Evolutionary conservation across 1,140 invertebrate genomes (phyloP).

Genomic region (Ooceraea biroi): DNA sequence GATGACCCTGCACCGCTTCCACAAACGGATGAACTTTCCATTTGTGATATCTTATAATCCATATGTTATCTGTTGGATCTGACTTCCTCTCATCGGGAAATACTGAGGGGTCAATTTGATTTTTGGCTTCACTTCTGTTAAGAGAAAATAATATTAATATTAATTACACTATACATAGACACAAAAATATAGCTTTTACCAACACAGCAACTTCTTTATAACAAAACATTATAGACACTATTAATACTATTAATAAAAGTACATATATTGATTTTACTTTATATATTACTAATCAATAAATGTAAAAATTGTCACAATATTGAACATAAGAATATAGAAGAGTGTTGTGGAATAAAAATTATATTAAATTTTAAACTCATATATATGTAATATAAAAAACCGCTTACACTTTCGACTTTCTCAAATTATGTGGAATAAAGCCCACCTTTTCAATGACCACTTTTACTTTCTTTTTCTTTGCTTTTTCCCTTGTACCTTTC

Average conservation of each 20-base stretch:
- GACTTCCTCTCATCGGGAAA: not conserved
- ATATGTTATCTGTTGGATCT: constrained; percentile 89
- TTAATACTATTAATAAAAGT: no score
- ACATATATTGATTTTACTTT: no score
- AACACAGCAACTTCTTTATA: no score
- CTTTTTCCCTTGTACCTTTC: constrained; percentile 91
- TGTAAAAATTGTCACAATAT: no score
- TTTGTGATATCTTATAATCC: constrained; percentile 87
- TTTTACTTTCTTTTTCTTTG: constrained; percentile 90
- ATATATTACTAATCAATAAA: no score
- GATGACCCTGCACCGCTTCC: constrained; percentile 91
- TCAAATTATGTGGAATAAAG: constrained; percentile 88
- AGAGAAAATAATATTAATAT: not conserved
- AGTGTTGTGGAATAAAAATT: not conserved
- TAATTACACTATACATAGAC: not conserved
- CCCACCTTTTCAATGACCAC: constrained; percentile 90
- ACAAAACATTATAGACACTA: no score
- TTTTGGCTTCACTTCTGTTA: not conserved
- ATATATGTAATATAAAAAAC: constrained; percentile 16
- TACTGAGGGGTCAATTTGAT: not conserved
- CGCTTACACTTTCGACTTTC: constrained; percentile 83
- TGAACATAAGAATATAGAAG: no score
- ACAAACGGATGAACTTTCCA: constrained; percentile 89
- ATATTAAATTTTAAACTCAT: not conserved
- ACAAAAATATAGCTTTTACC: no score